Evolutionary conservation across 2,113 vertebrate genomes (phyloP), one percentile per base, ranked within the genome.

Genomic region (Pachyramphus minor): DNA sequence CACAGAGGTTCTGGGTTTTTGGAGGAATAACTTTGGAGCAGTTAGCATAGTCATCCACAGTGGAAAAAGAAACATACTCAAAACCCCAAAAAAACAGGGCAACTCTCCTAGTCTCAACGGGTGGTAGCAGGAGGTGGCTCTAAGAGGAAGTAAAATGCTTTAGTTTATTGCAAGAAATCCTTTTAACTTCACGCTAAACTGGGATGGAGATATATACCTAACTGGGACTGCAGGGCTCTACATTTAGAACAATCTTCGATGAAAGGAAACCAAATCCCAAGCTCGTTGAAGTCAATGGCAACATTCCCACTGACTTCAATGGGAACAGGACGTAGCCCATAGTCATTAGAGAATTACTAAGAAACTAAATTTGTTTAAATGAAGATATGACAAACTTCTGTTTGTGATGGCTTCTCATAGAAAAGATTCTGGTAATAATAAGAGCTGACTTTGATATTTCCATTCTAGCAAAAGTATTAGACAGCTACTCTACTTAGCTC

Each of bases 21-120:
- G 75, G 71, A 94, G 47, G 39, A 88, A 55, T 88, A 58, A 67
- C 35, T 94, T 86, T 79, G 49, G 53, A 87, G 93, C 56, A 87
- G 64, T 76, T 92, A 67, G 75, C 17, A 11, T 4, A 86, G 82
- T 60, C 44, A 84, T 79, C 28, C 44, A 82, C 76, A 89, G 49
- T 59, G 86, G 90, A 92, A 97, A 94, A 96, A 97, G 80, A 94
- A 96, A 94, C 63, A 87, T 66, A 50, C 37, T 87, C 58, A 73
- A 58, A 93, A 91, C 90, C 68, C 53, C 63, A 4, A n/a, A 89
- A 94, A 89, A 47, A 0, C 30, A 84, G 87, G 59, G 50, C 68
- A 68, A n/a, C 72, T 90, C 73, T 91, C 84, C 86, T 87, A 87
- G 20, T 94, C 73, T 89, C 91, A 72, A 84, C 1, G 37, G 84